phyloP scores from a whole-genome alignment of 2,113 vertebrate genomes.

The Callionymus lyra region DNA sequence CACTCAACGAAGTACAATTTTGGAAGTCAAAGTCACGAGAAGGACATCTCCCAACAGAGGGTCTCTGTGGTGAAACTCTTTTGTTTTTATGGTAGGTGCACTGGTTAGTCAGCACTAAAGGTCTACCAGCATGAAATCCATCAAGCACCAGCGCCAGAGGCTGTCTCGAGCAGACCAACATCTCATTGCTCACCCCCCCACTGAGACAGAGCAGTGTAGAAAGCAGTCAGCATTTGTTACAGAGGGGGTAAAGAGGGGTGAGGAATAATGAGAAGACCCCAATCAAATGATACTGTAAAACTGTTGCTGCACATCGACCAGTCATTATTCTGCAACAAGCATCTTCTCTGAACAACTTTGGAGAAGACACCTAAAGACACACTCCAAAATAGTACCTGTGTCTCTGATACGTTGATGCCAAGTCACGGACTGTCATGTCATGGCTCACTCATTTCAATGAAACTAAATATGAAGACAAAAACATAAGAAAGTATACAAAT shows the following conservation, averaged over 20 bases:
- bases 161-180: slow-evolving; percentile 38
- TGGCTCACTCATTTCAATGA: too few relatives aligned
- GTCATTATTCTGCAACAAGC: slow-evolving; percentile 23
- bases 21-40: too few relatives aligned
- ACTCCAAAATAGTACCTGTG: slow-evolving; percentile 5
- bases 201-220: slow-evolving; percentile 25
- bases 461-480: too few relatives aligned
- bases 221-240: slow-evolving; percentile 19
- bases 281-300: slow-evolving; percentile 36
- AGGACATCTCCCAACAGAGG: too few relatives aligned
- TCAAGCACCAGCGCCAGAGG: slow-evolving; percentile 43
- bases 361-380: slow-evolving; percentile 8
- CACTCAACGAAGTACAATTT: too few relatives aligned
- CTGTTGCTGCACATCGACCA: slow-evolving; percentile 14
- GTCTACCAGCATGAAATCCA: slow-evolving; percentile 52
- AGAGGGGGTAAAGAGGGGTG: slow-evolving; percentile 1
- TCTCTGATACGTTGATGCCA: too few relatives aligned
- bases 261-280: slow-evolving; percentile 25
- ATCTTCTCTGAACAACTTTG: slow-evolving; percentile 22
- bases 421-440: too few relatives aligned
- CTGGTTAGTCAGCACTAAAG: slow-evolving; percentile 51
- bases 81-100: slow-evolving; percentile 32
- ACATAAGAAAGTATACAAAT: too few relatives aligned
- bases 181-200: slow-evolving; percentile 36
- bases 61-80: too few relatives aligned